A percentile compares a stretch with the other conserved stretches of the same genome.
These are phyloP conservation scores for Monomorium pharaonis DNA, from an alignment of 1,140 invertebrate species.

Conservation along the genomic window DNA sequence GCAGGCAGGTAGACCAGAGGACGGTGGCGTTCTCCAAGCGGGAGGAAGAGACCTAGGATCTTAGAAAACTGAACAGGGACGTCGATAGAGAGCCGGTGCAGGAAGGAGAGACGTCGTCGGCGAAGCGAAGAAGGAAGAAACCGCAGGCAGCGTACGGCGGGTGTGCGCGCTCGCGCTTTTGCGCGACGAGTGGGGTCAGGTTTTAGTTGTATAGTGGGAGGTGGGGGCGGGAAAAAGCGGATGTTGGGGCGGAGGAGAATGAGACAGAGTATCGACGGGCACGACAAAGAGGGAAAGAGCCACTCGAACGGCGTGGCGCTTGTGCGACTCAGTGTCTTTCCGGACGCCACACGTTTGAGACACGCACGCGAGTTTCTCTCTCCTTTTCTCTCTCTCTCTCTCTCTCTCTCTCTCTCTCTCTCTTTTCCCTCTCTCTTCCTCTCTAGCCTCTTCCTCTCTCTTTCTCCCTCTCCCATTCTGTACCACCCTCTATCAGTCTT, in stretches of 20 bases:
- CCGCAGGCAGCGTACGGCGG: slow-evolving; percentile 28
- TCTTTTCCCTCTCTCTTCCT: slow-evolving; percentile 13
- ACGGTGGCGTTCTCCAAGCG: slow-evolving; percentile 18
- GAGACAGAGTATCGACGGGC: slow-evolving; percentile 57
- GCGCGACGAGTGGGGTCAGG: slow-evolving; percentile 27
- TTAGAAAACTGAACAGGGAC: slow-evolving; percentile 32
- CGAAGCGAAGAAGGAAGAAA: slow-evolving; percentile 55
- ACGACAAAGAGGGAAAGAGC: slow-evolving; percentile 59
- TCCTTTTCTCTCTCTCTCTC: slow-evolving; percentile 16
- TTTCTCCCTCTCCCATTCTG: neutral
- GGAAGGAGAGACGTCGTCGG: neutral
- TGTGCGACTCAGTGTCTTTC: slow-evolving; percentile 78
- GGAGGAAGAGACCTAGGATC: slow-evolving; percentile 26
- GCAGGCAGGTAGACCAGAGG: slow-evolving; percentile 10
- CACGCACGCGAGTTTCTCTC: slow-evolving; percentile 61
- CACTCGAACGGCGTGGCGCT: slow-evolving; percentile 60
- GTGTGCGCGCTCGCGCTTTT: slow-evolving; percentile 40
- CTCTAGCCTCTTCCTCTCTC: neutral
- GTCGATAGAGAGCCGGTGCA: slow-evolving; percentile 22
- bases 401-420: slow-evolving; percentile 6
- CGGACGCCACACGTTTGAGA: slow-evolving; percentile 80
- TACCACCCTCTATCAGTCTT: slow-evolving; percentile 5
- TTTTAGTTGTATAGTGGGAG: slow-evolving; percentile 56
- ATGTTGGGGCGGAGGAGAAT: slow-evolving; percentile 58
- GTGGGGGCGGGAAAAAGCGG: slow-evolving; percentile 71